phyloP scores from a whole-genome alignment of 2,113 vertebrate species.

The Kryptolebias marmoratus region DNA sequence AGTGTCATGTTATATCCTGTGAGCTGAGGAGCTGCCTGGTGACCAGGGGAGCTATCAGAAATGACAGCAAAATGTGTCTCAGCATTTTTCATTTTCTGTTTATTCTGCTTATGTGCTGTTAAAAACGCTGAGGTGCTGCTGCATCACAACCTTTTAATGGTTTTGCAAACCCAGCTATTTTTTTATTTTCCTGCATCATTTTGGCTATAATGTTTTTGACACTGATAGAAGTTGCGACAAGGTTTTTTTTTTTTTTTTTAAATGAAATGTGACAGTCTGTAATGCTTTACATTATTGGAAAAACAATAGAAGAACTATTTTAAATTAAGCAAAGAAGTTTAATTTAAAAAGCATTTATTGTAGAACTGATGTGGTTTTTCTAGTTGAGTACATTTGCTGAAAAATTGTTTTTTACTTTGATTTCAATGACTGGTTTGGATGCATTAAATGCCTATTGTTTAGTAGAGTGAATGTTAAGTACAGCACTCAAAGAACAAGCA shows the following conservation, averaged over 20 bases:
- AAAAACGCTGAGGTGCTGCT: constrained; percentile 14
- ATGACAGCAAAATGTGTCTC: constrained; percentile 10
- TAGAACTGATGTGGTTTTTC: neutral
- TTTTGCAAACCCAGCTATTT: constrained; percentile 2
- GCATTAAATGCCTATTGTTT: neutral
- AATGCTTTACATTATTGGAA: neutral
- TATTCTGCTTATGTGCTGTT: neutral
- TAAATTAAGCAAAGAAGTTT: neutral
- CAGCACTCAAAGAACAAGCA: neutral
- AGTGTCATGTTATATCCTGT: neutral
- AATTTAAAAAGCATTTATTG: neutral
- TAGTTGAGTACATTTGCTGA: neutral
- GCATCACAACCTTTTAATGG: constrained; percentile 1
- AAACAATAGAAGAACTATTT: neutral
- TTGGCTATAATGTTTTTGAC: neutral
- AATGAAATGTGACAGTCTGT: neutral
- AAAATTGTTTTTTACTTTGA: neutral
- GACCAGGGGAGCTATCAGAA: neutral
- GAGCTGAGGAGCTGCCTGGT: neutral
- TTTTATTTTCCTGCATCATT: neutral
- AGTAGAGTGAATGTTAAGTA: neutral
- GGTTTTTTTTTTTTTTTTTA: neutral
- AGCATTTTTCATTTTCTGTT: neutral
- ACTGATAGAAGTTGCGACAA: neutral
- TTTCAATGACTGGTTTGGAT: neutral